Evolutionary conservation across 1,140 invertebrate species (phyloP), one percentile per base, ranked within the genome.

Genomic region (Zaprionus nigranus): DNA sequence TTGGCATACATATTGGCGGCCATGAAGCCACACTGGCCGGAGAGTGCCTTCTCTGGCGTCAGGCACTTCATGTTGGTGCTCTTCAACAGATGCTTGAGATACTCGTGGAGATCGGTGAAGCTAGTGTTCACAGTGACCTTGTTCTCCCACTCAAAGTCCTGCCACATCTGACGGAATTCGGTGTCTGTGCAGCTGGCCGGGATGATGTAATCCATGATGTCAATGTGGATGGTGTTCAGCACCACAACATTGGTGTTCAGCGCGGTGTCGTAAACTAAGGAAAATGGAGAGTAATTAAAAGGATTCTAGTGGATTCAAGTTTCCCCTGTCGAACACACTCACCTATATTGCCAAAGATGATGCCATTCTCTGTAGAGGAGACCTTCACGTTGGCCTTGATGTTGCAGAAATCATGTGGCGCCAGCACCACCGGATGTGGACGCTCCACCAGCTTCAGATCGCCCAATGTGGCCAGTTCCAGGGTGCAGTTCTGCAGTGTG

Each of bases 111-210:
- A 93, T 99, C 98, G 1, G 96, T 97, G 68, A 99, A 95, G 53
- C 96, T 97, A 1, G 99, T 99, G 92, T 98, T 98, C 0, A 99
- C 99, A 0, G 98, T 97, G 11, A 99, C 98, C 95, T 99, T 99
- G 94, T 99, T 99, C 94, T 99, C 99, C 99, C 99, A 99, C 93
- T 99, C 99, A 94, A 99, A 99, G 94, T 99, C 98, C 2, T 98
- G 97, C 99, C 99, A 99, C 99, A 99, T 99, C 93, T 97, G 96
- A 15, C 99, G 93, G 94, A 99, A 99, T 93, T 99, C 98, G 0
- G 96, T 95, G 93, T 99, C 99, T 30, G 96, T 98, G 93, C 98
- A 99, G 26, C 94, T 94, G 2, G 98, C 98, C n/a, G 99, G 99
- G 40, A 99, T 96, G 86, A 99, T 99, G 93, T 99, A 99, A 94